Evolutionary conservation across 2,888 invertebrate species (phyloP), one percentile per base, ranked within the genome.

Genomic region (Pyrrhosoma nymphula): DNA sequence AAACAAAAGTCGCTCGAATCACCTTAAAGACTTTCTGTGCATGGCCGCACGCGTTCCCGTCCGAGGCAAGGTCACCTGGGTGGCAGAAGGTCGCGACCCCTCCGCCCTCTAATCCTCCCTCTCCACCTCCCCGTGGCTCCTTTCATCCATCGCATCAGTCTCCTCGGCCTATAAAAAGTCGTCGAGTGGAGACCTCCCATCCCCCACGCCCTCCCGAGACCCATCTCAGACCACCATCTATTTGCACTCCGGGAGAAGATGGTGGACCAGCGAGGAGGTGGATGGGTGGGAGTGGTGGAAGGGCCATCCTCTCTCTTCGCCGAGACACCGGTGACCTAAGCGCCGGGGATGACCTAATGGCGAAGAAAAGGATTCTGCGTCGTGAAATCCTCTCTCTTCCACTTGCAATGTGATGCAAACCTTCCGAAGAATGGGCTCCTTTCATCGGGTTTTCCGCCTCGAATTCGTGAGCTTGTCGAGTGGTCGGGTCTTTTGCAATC

Each of bases 301-400:
- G 30, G 35, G 18, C 14, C 16, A 0, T 69, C 4, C 10, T 20
- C 26, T 8, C 82, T 82, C 35, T 35, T 69, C 69, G 26, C 26
- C 23, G 69, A 82, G 82, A 82, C 82, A 35, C 82, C 82, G 82
- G 14, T 82, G 82, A 82, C 35, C 82, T 82, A 30, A 82, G 30
- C 82, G 82, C 82, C 82, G 82, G 35, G 82, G 18, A 26, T 82
- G 82, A 82, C 82, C 82, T 82, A 82, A 82, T 82, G 82, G 14
- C 35, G 82, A 69, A 69, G 82, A 60, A 16, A 12, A 60, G 30
- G 82, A 82, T 69, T 69, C 82, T 35, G 82, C 82, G 82, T 16
- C 60, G 82, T n/a, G 10, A n/a, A 35, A 18, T 16, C 35, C 26
- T 69, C 69, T 1, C 23, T 26, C 69, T 35, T 18, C 35, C 82